These are phyloP conservation scores for Mythimna albipuncta DNA, from an alignment of 2,888 invertebrate genomes.

Conservation along the genomic window DNA sequence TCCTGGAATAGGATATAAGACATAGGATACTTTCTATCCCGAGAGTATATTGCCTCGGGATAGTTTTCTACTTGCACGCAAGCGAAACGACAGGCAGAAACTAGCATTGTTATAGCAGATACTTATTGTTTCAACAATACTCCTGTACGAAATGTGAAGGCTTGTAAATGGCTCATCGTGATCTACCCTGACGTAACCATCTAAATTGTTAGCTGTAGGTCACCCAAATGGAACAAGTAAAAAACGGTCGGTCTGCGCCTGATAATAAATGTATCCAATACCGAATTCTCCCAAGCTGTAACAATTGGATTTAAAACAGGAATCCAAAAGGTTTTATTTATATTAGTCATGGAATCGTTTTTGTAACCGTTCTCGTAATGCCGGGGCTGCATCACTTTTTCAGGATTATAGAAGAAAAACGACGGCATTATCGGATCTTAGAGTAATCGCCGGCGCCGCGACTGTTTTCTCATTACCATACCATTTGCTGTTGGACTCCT, in stretches of 20 bases:
- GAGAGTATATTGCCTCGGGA: too few relatives aligned
- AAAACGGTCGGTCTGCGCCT: constrained; percentile 35
- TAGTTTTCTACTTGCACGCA: too few relatives aligned
- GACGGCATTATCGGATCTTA: constrained; percentile 87
- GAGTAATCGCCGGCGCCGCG: constrained; percentile 80
- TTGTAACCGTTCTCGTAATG: constrained; percentile 77
- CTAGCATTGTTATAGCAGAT: too few relatives aligned
- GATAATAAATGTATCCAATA: constrained; percentile 64
- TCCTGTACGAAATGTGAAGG: too few relatives aligned
- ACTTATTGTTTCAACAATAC: too few relatives aligned
- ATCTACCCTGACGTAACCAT: too few relatives aligned
- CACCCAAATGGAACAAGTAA: constrained; percentile 4
- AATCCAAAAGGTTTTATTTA: constrained; percentile 79
- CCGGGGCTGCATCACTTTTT: constrained; percentile 83
- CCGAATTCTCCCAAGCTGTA: constrained; percentile 65
- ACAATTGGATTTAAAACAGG: constrained; percentile 77
- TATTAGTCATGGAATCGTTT: constrained; percentile 78
- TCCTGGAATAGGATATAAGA: too few relatives aligned
- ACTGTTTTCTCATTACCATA: constrained; percentile 85
- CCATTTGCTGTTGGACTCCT: constrained; percentile 68
- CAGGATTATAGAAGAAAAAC: constrained; percentile 88
- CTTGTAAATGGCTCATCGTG: too few relatives aligned
- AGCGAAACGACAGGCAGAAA: too few relatives aligned
- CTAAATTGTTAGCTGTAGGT: too few relatives aligned
- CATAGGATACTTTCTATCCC: too few relatives aligned